phyloP scores from a whole-genome alignment of 64 coral and sea anemone species.

The Pocillopora verrucosa region DNA sequence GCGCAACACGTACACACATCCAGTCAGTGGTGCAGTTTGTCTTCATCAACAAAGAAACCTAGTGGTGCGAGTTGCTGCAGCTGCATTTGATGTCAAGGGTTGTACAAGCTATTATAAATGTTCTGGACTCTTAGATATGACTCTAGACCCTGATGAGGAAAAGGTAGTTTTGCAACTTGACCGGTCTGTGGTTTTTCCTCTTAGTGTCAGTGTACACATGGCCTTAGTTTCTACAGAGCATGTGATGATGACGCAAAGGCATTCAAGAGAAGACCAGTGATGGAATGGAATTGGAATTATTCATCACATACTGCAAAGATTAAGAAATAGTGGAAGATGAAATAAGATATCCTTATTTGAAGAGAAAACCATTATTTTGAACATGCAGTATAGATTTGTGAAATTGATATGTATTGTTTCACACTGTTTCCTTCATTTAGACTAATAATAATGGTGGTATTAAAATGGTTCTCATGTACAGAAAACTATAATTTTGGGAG shows the following conservation, averaged over 20 bases:
- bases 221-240: constrained; percentile 49
- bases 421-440: no score
- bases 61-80: constrained; percentile 73
- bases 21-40: constrained; percentile 71
- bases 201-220: constrained; percentile 87
- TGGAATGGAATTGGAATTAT: no score
- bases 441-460: no score
- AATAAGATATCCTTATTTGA: no score
- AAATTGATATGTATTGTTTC: no score
- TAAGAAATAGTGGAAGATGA: no score
- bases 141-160: constrained; percentile 85
- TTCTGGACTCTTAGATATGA: constrained; percentile 69
- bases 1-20: constrained; percentile 91
- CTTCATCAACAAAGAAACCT: constrained; percentile 76
- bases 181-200: constrained; percentile 67
- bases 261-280: neutral
- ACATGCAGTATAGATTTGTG: no score
- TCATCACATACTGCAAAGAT: no score
- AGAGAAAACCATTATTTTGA: no score
- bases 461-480: no score
- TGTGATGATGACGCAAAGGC: neutral
- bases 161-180: constrained; percentile 73
- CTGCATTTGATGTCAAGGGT: constrained; percentile 80
- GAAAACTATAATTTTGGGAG: no score
- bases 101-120: constrained; percentile 74